Evolutionary conservation across 2,113 vertebrate genomes (phyloP), one percentile per base, ranked within the genome.

Genomic region (Ifrita kowaldi): DNA sequence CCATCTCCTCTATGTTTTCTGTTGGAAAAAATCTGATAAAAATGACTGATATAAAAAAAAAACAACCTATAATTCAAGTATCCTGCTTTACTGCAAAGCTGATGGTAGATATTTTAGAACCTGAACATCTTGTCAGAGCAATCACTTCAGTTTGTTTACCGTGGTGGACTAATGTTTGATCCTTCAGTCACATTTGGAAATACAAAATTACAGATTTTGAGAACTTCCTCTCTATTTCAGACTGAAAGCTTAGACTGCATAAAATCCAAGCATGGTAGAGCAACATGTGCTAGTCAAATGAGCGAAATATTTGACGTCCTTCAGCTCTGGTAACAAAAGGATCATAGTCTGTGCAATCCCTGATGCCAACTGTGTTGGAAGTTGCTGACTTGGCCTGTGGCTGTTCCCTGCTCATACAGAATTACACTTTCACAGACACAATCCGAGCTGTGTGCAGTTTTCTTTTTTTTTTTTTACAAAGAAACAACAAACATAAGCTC

Each of bases 351-450:
- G 79, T 83, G 83, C 68, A 81, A 87, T 92, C 80, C 68, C 92
- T 80, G 53, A 49, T 68, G 88, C 88, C 86, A 89, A 71, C 71
- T 92, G 83, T 56, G 65, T 62, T 71, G 44, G 41, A 89, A 87
- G 88, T 87, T 93, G 87, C 84, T 95, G 92, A 93, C 78, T 89
- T 90, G 70, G 95, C 79, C 76, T 46, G 57, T 84, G 87, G 59
- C 81, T 71, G 41, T 64, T 84, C 1, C 3, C 82, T 70, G 50
- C 68, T 90, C 47, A 1, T 59, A 50, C 79, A 81, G 50, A 74
- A 33, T 88, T 39, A 55, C 35, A 23, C 69, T 94, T 73, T 23
- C 70, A 30, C 9, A 85, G 41, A 13, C 56, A 83, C 47, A 63
- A 23, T 33, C 68, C 1, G 3, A 86, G 73, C 73, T 56, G 68